phyloP scores from a whole-genome alignment of 1,140 invertebrate species.

The Drosophila sturtevanti region DNA sequence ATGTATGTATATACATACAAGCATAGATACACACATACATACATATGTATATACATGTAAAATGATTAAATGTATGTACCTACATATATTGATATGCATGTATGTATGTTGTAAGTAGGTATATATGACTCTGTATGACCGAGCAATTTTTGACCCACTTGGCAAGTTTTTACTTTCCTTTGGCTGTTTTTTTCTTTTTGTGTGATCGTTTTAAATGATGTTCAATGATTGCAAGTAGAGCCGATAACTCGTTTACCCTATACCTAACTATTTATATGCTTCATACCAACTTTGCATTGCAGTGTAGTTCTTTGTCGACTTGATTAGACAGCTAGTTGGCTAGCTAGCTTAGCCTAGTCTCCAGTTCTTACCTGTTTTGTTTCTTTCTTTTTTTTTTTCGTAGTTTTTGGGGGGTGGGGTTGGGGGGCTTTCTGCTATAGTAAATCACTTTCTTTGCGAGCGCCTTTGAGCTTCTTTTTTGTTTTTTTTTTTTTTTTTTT shows the following conservation, averaged over 20 bases:
- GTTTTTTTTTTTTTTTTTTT: conserved; percentile 11
- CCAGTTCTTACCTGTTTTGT: conserved; percentile 38
- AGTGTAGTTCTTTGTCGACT: conserved; percentile 5
- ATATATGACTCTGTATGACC: too few species aligned
- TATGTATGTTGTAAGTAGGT: too few species aligned
- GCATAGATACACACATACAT: conserved; percentile 8
- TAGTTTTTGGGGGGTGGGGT: background rate
- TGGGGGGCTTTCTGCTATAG: conserved; percentile 13
- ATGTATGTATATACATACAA: conserved; percentile 17
- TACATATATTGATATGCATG: conserved; percentile 12
- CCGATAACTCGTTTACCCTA: conserved; percentile 5
- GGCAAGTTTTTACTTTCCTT: conserved; percentile 76
- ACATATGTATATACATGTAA: conserved; percentile 1
- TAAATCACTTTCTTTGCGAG: conserved; percentile 67
- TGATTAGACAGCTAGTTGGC: background rate
- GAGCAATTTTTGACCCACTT: conserved; percentile 72
- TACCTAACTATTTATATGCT: too few species aligned
- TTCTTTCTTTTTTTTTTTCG: conserved; percentile 4
- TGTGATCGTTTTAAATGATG: conserved; percentile 9
- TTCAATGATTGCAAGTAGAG: conserved; percentile 14
- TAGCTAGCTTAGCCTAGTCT: background rate
- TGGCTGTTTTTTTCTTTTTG: conserved; percentile 61
- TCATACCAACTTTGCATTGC: background rate
- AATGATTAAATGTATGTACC: conserved; percentile 1
- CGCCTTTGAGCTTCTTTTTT: conserved; percentile 29